Base-by-base conservation (phyloP, 1,140 invertebrate species). In the Drosophila rhopaloa region DNA sequence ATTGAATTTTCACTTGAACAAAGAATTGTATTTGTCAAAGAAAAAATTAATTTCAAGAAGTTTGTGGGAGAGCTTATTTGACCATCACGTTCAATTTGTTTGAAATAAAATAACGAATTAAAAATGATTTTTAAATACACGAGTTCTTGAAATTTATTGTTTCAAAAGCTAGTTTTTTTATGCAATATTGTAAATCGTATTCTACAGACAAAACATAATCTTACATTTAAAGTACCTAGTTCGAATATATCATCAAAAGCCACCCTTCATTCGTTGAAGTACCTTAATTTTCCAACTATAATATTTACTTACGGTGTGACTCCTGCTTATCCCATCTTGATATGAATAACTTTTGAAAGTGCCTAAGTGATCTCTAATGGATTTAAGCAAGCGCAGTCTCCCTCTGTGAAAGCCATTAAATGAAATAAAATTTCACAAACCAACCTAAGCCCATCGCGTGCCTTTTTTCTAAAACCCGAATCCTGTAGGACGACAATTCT, bases 351-450 rank as follows among this genome's bases (percentile, higher is more conserved):
- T 48, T 40, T 48, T 57, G 11, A n/a, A 57, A 71, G 46, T 8
- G 10, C 43, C 67, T 41, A 71, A 70, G 10, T 58, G 53, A 70
- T 71, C 51, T 41, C 51, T 71, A 71, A 71, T 71, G 50, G 67
- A 41, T 70, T 70, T 48, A 35, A 41, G 19, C 48, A 56, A 43
- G 41, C 41, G 41, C 43, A 40, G 27, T 51, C n/a, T 65, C 66
- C 50, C 48, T 63, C 37, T 51, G 27, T n/a, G 59, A 62, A 9
- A 62, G 19, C 19, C 62, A 67, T 38, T 54, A 54, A 29, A 48
- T 32, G 35, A 56, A 44, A 16, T 60, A 16, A 56, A 68, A 37
- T 72, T 73, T 72, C 67, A 73, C 54, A 61, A 19, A 13, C 40
- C 57, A 51, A 51, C 44, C 50, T 24, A 38, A 56, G 46, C 44